Conservation (phyloP, 1,140 invertebrate species). For the Drosophila nasuta region DNA sequence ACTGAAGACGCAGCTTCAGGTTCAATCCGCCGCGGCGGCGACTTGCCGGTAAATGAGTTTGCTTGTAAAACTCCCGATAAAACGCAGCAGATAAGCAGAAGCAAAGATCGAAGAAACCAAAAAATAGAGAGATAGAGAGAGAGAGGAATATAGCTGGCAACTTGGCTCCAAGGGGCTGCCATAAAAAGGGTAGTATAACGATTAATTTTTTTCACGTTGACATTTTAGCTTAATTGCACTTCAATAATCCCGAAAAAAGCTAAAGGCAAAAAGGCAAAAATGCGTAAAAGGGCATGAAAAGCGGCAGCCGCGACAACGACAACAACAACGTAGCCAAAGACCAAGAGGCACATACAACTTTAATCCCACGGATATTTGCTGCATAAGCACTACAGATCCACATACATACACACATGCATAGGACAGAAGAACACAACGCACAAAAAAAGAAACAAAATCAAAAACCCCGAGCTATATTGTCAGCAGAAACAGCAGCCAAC, state of each 20-base stretch:
- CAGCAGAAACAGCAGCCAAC: slow-evolving; percentile 64
- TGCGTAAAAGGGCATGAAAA: slow-evolving; percentile 84
- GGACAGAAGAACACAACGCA: slow-evolving; percentile 1
- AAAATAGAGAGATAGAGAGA: slow-evolving; percentile 11
- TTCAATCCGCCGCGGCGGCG: slow-evolving; percentile 16
- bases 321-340: slow-evolving; percentile 10
- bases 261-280: slow-evolving; percentile 74
- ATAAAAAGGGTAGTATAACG: slow-evolving; percentile 83
- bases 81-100: slow-evolving; percentile 52
- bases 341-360: slow-evolving; percentile 70
- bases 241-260: slow-evolving; percentile 82
- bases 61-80: slow-evolving; percentile 52
- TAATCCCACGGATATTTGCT: slow-evolving; percentile 83
- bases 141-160: neutral
- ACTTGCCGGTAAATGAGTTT: slow-evolving; percentile 62
- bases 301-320: slow-evolving; percentile 60
- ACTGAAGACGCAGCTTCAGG: slow-evolving; percentile 13
- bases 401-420: neutral
- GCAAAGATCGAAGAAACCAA: neutral
- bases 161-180: slow-evolving; percentile 53
- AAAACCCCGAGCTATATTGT: slow-evolving; percentile 62
- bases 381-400: slow-evolving; percentile 70
- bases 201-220: slow-evolving; percentile 83
- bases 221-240: slow-evolving; percentile 84
- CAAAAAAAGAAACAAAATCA: slow-evolving; percentile 29